Percentiles rank a stretch among this genome's conserved stretches.
phyloP scores from a whole-genome alignment of 2,113 vertebrate species.

The Pseudonaja textilis region DNA sequence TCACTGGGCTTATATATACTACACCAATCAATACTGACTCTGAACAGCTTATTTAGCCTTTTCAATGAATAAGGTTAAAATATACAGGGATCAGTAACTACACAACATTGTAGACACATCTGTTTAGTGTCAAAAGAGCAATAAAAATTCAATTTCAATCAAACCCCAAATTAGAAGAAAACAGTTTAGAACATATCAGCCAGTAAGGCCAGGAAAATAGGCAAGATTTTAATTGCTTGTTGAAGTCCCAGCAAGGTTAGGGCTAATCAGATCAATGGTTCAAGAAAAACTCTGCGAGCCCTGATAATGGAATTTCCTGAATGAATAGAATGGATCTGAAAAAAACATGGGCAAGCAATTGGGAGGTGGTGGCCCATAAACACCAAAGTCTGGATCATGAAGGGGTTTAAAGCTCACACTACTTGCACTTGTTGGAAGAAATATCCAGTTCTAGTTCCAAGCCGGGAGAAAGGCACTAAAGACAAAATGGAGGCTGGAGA shows the following conservation, averaged over 20 bases:
- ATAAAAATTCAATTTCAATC: not conserved
- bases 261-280: not conserved
- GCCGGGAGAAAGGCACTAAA: too few species aligned
- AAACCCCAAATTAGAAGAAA: not conserved
- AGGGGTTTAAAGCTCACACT: not conserved
- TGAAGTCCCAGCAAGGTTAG: not conserved
- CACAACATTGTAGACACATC: not conserved
- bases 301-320: not conserved
- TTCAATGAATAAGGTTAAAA: not conserved
- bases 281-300: not conserved
- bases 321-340: not conserved
- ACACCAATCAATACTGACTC: not conserved
- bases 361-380: not conserved
- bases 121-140: not conserved
- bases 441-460: too few species aligned
- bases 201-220: not conserved
- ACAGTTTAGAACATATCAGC: not conserved
- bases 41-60: not conserved
- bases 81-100: not conserved
- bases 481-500: too few species aligned
- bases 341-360: not conserved
- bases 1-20: not conserved
- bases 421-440: not conserved
- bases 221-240: not conserved
- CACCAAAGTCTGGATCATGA: not conserved